Evolutionary conservation across 2,113 vertebrate species (phyloP).

Genomic region (Garra rufa): DNA sequence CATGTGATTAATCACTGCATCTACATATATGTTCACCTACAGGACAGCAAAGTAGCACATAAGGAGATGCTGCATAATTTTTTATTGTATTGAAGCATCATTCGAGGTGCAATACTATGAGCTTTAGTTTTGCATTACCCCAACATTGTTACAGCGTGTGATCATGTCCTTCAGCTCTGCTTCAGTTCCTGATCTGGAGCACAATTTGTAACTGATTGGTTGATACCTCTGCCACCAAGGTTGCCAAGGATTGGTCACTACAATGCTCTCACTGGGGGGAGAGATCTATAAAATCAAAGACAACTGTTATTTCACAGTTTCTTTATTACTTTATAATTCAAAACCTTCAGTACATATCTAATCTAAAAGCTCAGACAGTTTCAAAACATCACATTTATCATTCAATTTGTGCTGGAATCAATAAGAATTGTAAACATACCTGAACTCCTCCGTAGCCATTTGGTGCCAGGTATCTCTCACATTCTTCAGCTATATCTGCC

Average conservation of each 20-base stretch:
- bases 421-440: conserved; percentile 62
- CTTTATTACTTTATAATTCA: not conserved
- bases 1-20: conserved; percentile 94
- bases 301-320: not conserved
- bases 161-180: conserved; percentile 80
- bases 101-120: too few relatives aligned
- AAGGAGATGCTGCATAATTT: not conserved
- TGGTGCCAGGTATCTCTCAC: conserved; percentile 79
- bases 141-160: conserved; percentile 78
- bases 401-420: not conserved
- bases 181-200: conserved; percentile 82
- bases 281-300: conserved; percentile 68
- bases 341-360: not conserved
- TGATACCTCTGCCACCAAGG: conserved; percentile 71
- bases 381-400: not conserved
- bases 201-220: conserved; percentile 83
- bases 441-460: conserved; percentile 82
- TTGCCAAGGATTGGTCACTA: conserved; percentile 68
- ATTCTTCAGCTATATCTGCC: conserved; percentile 80
- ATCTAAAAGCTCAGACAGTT: not conserved
- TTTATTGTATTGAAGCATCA: too few relatives aligned
- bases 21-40: conserved; percentile 91
- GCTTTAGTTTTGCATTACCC: conserved; percentile 18
- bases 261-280: conserved; percentile 78
- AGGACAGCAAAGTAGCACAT: conserved; percentile 4